These are phyloP conservation scores for Lates calcarifer DNA, from an alignment of 2,113 vertebrate genomes.

Conservation along the genomic window DNA sequence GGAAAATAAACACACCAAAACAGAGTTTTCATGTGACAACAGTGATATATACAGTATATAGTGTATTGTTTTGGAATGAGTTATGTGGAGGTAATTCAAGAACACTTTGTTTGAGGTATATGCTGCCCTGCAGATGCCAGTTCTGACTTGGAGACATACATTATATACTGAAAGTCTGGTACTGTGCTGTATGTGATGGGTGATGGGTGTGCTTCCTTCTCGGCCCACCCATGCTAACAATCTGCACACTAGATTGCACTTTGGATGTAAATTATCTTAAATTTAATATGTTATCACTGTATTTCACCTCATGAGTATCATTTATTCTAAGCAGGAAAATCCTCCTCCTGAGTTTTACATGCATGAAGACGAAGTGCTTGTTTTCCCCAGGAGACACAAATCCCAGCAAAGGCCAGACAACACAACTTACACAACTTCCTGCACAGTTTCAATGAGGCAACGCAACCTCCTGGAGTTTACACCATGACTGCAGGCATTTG, in stretches of 20 bases:
- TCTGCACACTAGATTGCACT: neutral
- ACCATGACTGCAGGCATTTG: constrained; percentile 28
- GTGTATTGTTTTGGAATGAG: constrained; percentile 20
- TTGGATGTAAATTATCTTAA: constrained; percentile 9
- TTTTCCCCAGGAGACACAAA: constrained; percentile 32
- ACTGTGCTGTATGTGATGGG: neutral
- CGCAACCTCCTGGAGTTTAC: constrained; percentile 20
- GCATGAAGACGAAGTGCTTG: constrained; percentile 18
- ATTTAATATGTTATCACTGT: constrained; percentile 13
- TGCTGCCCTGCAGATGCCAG: neutral
- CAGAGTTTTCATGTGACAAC: constrained; percentile 15
- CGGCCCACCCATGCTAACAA: constrained; percentile 13
- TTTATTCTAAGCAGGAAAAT: constrained; percentile 16
- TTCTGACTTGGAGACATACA: constrained; percentile 18
- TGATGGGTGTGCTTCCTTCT: constrained; percentile 12
- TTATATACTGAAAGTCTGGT: neutral
- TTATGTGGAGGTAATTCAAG: constrained; percentile 47
- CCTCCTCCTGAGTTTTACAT: constrained; percentile 24
- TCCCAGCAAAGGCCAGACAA: constrained; percentile 37
- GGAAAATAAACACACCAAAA: constrained; percentile 1
- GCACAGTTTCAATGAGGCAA: constrained; percentile 40
- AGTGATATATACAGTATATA: neutral
- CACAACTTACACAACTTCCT: constrained; percentile 60
- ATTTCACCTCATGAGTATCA: constrained; percentile 16
- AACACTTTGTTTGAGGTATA: constrained; percentile 41